Evolutionary conservation across 2,888 invertebrate species (phyloP), one percentile per base, ranked within the genome.

Genomic region (Pseudococcus jackbeardsleyi): DNA sequence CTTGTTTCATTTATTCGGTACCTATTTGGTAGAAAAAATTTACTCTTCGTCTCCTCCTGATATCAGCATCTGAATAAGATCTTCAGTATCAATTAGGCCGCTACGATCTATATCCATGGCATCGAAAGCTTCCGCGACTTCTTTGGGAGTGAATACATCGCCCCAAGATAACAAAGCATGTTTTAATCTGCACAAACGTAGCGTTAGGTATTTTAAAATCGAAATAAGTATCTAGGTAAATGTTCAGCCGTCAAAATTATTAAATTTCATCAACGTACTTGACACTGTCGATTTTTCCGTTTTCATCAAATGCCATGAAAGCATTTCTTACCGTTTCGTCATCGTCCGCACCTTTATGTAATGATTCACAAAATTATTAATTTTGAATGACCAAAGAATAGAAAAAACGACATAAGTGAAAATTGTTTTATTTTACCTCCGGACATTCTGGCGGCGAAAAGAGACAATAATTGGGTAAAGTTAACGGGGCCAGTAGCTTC

Each of bases 161-260:
- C 98, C 97, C 94, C 95, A 98, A 93, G 96, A 96, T 95, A 96
- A 95, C 92, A 98, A 94, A 91, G 97, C 96, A 93, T 96, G 96
- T 93, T 96, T 95, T 93, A 98, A 93, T 92, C 95, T 94, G 90
- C 3, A 91, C 59, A n/a, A 59, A 42, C 17, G n/a, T 2, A 42
- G n/a, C n/a, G n/a, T n/a, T n/a, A n/a, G n/a, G n/a, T 39, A 54
- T 54, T n/a, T 54, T 54, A n/a, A n/a, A 54, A 15, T n/a, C n/a
- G 2, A 54, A 50, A 12, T 33, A 33, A 33, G 26, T 33, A 15
- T n/a, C n/a, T 4, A 54, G 15, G 1, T 33, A 33, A 33, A 3
- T 33, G 26, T 3, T 1, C 1, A 33, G 26, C 3, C 26, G 48
- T 42, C 0, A 50, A 50, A 15, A 12, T 12, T 5, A 50, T 50